Conservation (phyloP, 2,113 vertebrate genomes). For the Cinclus mexicanus region DNA sequence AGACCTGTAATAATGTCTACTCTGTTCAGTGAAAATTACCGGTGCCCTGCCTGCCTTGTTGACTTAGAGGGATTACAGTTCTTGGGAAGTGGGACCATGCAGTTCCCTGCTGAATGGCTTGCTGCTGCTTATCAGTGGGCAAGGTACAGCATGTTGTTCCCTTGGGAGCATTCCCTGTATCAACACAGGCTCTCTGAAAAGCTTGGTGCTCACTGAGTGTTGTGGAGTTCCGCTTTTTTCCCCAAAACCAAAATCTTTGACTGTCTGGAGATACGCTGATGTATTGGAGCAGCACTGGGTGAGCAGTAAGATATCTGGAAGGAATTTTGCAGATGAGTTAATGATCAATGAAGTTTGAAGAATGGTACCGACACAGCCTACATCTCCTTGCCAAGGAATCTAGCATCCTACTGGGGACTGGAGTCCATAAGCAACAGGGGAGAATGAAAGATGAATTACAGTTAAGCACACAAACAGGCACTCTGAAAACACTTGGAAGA, state of each 20-base stretch:
- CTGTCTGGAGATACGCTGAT: neutral
- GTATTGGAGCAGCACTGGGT: neutral
- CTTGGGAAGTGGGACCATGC: neutral
- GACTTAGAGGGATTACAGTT: slow-evolving; percentile 32
- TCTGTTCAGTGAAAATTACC: slow-evolving; percentile 24
- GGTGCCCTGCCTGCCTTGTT: slow-evolving; percentile 5
- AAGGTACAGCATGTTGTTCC: slow-evolving; percentile 1
- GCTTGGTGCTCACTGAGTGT: neutral
- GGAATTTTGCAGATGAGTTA: slow-evolving; percentile 62
- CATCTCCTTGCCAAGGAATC: slow-evolving; percentile 53
- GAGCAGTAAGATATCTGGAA: slow-evolving; percentile 40
- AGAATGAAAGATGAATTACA: slow-evolving; percentile 18
- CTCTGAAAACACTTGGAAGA: neutral
- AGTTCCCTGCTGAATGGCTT: neutral
- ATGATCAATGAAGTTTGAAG: slow-evolving; percentile 60
- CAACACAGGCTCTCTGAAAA: neutral
- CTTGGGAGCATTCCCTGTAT: neutral
- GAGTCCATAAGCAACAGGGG: slow-evolving; percentile 34
- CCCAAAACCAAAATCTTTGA: neutral
- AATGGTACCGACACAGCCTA: slow-evolving; percentile 2
- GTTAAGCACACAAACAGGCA: slow-evolving; percentile 8
- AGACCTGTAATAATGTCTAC: neutral
- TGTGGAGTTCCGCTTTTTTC: neutral
- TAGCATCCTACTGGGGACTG: slow-evolving; percentile 49
- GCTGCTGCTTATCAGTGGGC: neutral